Evolutionary conservation across 2,797 vertebrate genomes (phyloP).

Genomic region (Myioborus melanocephalus): DNA sequence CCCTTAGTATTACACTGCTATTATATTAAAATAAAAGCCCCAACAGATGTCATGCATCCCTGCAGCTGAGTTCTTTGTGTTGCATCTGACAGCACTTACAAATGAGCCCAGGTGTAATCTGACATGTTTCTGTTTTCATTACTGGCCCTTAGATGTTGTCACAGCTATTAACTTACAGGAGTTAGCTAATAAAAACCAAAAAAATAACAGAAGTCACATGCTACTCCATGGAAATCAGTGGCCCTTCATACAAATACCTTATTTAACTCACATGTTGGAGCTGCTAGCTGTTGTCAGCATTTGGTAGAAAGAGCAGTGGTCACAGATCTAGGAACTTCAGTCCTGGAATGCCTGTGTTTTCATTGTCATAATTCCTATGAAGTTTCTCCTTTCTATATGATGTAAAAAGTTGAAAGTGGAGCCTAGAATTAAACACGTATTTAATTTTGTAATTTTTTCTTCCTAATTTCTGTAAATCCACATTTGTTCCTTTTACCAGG

Average conservation of each 20-base stretch:
- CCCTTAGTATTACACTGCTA: neutral
- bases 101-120: neutral
- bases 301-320: neutral
- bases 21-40: neutral
- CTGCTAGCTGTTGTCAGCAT: neutral
- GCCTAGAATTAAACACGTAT: neutral
- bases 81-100: neutral
- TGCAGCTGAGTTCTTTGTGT: neutral
- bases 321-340: neutral
- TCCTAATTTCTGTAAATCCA: neutral
- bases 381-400: neutral
- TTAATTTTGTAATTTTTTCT: accelerated
- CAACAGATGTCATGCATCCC: neutral
- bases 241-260: neutral
- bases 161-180: neutral
- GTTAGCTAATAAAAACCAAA: neutral
- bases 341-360: neutral
- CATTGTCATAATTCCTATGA: neutral
- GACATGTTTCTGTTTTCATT: neutral
- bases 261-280: accelerated
- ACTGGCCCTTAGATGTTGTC: neutral
- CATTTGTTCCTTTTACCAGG: neutral
- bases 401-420: neutral
- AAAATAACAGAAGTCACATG: neutral
- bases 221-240: neutral